Conservation (phyloP, 2,797 vertebrate genomes). For the Tolypeutes matacus region DNA sequence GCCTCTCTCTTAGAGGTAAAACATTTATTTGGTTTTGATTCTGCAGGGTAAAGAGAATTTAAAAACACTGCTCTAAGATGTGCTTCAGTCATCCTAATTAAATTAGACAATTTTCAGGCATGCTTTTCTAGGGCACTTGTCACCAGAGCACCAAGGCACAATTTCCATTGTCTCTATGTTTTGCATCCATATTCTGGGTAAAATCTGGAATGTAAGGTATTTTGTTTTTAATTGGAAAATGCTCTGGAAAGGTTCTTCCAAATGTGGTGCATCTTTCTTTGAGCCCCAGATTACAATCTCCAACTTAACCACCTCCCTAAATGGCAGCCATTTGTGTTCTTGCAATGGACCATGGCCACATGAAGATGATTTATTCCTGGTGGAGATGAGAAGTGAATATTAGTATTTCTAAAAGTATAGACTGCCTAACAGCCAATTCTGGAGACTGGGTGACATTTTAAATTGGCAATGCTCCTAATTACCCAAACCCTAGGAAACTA, state of each 20-base stretch:
- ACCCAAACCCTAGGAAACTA: constrained; percentile 77
- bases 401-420: constrained; percentile 70
- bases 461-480: constrained; percentile 81
- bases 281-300: neutral
- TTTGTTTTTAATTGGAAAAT: neutral
- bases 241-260: neutral
- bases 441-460: constrained; percentile 79
- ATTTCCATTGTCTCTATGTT: neutral
- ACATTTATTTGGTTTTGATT: neutral
- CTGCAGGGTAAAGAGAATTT: neutral
- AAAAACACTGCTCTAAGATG: neutral
- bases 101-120: neutral
- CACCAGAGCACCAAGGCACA: neutral
- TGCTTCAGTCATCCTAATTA: neutral
- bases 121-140: neutral
- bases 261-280: neutral
- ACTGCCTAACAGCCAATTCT: constrained; percentile 72
- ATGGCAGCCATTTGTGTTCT: neutral
- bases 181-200: neutral
- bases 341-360: neutral
- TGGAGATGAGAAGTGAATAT: neutral
- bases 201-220: neutral
- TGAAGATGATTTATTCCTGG: constrained; percentile 40
- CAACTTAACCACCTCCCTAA: neutral
- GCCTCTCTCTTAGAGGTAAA: neutral